A percentile compares a stretch with the other conserved stretches of the same genome.
phyloP scores from a whole-genome alignment of 2,888 invertebrate species.

The Criorhina ranunculi region DNA sequence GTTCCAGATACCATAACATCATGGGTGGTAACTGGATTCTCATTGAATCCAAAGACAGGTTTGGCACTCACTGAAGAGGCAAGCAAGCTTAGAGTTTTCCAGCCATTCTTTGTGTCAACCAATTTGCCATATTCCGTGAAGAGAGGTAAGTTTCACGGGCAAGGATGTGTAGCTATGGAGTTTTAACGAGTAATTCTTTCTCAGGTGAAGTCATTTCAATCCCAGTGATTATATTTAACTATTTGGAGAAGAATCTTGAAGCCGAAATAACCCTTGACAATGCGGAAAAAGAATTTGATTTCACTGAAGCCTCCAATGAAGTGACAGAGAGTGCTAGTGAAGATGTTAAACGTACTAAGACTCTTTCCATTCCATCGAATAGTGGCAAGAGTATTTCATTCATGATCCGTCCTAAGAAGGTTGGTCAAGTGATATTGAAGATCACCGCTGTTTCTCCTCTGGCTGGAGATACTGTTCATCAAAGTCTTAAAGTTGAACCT shows the following conservation, averaged over 20 bases:
- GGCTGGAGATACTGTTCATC: slow-evolving; percentile 92
- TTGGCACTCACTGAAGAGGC: slow-evolving; percentile 90
- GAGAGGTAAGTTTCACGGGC: slow-evolving; percentile 88
- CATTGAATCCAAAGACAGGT: slow-evolving; percentile 90
- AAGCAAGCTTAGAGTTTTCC: slow-evolving; percentile 90
- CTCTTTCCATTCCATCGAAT: slow-evolving; percentile 88
- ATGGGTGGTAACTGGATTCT: slow-evolving; percentile 94
- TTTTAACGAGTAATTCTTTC: slow-evolving; percentile 71
- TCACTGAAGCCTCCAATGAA: slow-evolving; percentile 91
- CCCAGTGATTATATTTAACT: slow-evolving; percentile 95
- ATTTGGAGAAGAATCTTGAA: slow-evolving; percentile 90
- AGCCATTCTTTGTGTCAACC: slow-evolving; percentile 93
- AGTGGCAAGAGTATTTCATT: slow-evolving; percentile 93
- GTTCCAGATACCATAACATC: slow-evolving; percentile 94
- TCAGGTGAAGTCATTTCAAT: slow-evolving; percentile 94
- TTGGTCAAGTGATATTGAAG: slow-evolving; percentile 90
- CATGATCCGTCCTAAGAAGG: slow-evolving; percentile 90
- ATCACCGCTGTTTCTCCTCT: slow-evolving; percentile 90
- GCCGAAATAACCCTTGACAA: slow-evolving; percentile 94
- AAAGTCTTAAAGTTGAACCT: slow-evolving; percentile 90
- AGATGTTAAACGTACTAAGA: slow-evolving; percentile 81
- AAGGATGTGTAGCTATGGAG: not conserved
- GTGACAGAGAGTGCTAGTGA: slow-evolving; percentile 88
- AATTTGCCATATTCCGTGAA: slow-evolving; percentile 96
- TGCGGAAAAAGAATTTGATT: slow-evolving; percentile 91